Conservation (phyloP, 2,113 vertebrate genomes). For the Naja naja region DNA sequence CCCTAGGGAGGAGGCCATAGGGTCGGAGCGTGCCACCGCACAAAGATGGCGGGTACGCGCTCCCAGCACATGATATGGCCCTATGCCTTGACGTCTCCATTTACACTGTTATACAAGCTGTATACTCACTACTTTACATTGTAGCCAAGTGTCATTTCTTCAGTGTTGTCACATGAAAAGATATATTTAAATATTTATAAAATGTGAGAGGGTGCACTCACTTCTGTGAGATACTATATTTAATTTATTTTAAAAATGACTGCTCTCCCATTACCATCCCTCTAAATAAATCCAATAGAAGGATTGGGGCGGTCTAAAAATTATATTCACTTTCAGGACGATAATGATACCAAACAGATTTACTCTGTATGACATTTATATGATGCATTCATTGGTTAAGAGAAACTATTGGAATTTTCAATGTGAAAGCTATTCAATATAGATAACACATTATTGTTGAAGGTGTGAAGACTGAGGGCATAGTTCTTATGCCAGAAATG, state of each 20-base stretch:
- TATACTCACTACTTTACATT: too few species aligned
- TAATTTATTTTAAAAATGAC: neutral
- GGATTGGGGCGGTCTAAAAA: neutral
- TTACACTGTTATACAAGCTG: too few species aligned
- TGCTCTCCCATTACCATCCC: neutral
- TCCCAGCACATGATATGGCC: too few species aligned
- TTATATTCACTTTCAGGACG: neutral
- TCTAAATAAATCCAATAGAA: neutral
- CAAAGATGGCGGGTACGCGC: too few species aligned
- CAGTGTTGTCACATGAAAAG: too few species aligned
- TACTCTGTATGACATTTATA: neutral
- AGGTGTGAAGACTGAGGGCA: neutral
- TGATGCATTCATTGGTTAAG: neutral
- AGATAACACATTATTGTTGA: neutral
- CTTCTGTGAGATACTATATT: neutral
- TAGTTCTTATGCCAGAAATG: neutral
- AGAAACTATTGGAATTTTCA: neutral
- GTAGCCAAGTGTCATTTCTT: too few species aligned
- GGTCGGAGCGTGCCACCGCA: too few species aligned
- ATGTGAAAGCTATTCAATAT: neutral
- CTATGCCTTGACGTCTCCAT: too few species aligned
- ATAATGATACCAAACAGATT: neutral
- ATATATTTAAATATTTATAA: too few species aligned
- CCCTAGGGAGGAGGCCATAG: too few species aligned
- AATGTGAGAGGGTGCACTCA: too few species aligned